phyloP scores from a whole-genome alignment of 1,140 invertebrate genomes.

The Matsumurasca onukii region DNA sequence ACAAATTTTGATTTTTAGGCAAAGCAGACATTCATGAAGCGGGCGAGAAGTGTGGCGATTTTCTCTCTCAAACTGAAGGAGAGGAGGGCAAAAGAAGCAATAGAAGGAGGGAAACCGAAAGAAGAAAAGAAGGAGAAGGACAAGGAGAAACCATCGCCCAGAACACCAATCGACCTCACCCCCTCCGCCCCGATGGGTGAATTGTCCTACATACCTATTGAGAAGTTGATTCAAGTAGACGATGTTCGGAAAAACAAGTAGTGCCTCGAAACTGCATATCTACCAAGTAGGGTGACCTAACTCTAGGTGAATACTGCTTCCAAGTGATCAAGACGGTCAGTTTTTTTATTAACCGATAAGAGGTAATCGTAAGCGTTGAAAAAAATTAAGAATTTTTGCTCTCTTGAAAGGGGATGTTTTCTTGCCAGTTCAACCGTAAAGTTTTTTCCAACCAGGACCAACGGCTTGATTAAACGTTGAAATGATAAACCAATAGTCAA shows the following conservation, averaged over 20 bases:
- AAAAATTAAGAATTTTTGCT: not conserved
- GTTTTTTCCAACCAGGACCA: not conserved
- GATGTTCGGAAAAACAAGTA: slow-evolving; percentile 34
- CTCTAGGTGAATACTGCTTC: too few relatives aligned
- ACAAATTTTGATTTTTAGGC: too few relatives aligned
- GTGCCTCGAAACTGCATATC: slow-evolving; percentile 1
- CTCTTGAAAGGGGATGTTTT: not conserved
- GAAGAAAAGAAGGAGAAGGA: slow-evolving; percentile 29
- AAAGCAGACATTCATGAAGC: slow-evolving; percentile 72
- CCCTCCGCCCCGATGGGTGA: slow-evolving; percentile 62
- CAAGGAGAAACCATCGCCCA: slow-evolving; percentile 41
- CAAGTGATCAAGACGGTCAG: not conserved
- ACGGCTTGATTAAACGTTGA: too few relatives aligned
- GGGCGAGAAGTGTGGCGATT: slow-evolving; percentile 76
- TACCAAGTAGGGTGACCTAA: too few relatives aligned
- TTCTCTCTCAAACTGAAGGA: slow-evolving; percentile 78
- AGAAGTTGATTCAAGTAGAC: slow-evolving; percentile 56
- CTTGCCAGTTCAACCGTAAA: not conserved
- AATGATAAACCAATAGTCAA: too few relatives aligned
- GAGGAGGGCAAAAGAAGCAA: slow-evolving; percentile 68
- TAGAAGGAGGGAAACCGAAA: slow-evolving; percentile 52
- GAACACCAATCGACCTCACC: slow-evolving; percentile 38
- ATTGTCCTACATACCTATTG: slow-evolving; percentile 77
- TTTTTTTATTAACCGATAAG: not conserved
- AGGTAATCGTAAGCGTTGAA: not conserved